Evolutionary conservation across 2,113 vertebrate genomes (phyloP).

Genomic region (Oxygymnocypris stewartii): DNA sequence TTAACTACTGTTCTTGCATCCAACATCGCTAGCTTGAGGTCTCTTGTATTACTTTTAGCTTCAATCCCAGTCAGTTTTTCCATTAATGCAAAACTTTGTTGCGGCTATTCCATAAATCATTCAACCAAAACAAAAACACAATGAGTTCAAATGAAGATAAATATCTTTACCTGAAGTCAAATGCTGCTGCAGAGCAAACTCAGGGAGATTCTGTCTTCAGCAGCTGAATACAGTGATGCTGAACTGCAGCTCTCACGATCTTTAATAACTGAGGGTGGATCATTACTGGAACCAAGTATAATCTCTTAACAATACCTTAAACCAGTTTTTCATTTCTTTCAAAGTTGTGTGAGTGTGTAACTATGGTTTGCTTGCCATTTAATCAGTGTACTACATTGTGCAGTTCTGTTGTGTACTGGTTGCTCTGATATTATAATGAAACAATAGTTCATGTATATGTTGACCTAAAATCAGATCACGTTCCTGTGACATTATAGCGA

Average conservation of each 20-base stretch:
- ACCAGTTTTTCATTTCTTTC: not conserved
- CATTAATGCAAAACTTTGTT: not conserved
- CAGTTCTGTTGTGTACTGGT: not conserved
- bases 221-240: not conserved
- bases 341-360: not conserved
- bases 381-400: not conserved
- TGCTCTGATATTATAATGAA: not conserved
- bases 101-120: not conserved
- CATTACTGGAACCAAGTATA: not conserved
- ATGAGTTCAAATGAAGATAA: not conserved
- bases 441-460: not conserved
- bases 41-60: not conserved
- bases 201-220: not conserved
- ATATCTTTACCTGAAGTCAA: not conserved
- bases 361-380: conserved; percentile 11
- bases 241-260: not conserved
- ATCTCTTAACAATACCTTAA: not conserved
- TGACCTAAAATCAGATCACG: not conserved
- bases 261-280: not conserved
- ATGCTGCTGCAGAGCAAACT: not conserved
- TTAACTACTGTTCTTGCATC: not conserved
- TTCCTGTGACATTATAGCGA: not conserved
- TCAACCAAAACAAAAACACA: not conserved
- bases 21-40: not conserved
- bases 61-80: too few species aligned